Percentiles rank a stretch among this genome's conserved stretches.
phyloP scores from a whole-genome alignment of 2,888 invertebrate genomes.

The Oegoconia quadripuncta region DNA sequence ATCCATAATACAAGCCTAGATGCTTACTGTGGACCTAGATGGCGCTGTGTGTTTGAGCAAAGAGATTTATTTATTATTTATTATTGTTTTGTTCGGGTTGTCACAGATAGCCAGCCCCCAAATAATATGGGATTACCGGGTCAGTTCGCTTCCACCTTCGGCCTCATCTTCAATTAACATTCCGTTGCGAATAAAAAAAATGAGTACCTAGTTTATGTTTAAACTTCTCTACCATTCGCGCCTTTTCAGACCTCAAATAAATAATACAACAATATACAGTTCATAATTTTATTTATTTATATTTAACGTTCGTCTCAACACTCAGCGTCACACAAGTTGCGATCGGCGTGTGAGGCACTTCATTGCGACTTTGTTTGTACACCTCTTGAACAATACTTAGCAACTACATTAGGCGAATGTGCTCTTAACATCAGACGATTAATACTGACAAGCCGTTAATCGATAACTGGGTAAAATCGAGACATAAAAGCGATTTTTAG shows the following conservation, averaged over 20 bases:
- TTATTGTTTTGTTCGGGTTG: too few relatives aligned
- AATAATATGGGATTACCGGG: too few relatives aligned
- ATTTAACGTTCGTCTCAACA: conserved; percentile 60
- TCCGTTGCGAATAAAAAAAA: too few relatives aligned
- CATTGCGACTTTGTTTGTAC: conserved; percentile 47
- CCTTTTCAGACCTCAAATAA: conserved; percentile 12
- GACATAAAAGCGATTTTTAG: not conserved
- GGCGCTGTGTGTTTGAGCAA: too few relatives aligned
- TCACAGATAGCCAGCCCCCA: too few relatives aligned
- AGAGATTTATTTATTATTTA: too few relatives aligned
- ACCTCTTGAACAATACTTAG: conserved; percentile 28
- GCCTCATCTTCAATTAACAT: too few relatives aligned
- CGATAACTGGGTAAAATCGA: not conserved
- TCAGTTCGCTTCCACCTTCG: too few relatives aligned
- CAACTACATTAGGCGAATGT: conserved; percentile 27
- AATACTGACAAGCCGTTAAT: conserved; percentile 18
- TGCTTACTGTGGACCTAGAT: too few relatives aligned
- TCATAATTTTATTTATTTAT: conserved; percentile 60
- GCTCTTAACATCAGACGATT: conserved; percentile 32
- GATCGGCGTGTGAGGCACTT: conserved; percentile 54
- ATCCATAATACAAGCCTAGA: too few relatives aligned
- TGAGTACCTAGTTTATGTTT: too few relatives aligned
- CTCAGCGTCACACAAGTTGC: conserved; percentile 53
- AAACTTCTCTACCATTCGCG: not conserved
- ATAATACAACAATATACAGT: conserved; percentile 41